phyloP scores from a whole-genome alignment of 1,140 invertebrate genomes.

The Brachionus plicatilis region DNA sequence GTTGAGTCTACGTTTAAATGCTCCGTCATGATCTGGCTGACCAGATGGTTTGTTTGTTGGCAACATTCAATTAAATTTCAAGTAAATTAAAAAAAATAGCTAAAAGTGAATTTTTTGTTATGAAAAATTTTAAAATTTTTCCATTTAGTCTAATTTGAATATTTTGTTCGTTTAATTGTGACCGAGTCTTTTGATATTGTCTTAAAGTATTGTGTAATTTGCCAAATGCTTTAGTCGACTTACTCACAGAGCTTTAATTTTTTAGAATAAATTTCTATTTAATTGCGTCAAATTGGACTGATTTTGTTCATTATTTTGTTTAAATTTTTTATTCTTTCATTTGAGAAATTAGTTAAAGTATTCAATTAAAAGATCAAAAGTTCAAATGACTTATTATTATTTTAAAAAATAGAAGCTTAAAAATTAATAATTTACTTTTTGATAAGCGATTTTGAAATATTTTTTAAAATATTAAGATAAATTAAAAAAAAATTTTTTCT shows the following conservation, averaged over 20 bases:
- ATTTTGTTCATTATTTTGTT: background rate
- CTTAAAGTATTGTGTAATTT: background rate
- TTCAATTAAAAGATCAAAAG: too few species aligned
- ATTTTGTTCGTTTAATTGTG: background rate
- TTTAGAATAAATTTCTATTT: background rate
- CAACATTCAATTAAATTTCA: background rate
- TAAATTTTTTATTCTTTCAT: too few species aligned
- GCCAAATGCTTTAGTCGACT: background rate
- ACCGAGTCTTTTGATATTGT: background rate
- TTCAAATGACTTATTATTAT: too few species aligned
- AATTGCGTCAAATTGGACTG: background rate
- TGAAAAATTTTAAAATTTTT: background rate
- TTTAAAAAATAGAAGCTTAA: too few species aligned
- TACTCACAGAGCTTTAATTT: background rate
- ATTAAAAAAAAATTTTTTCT: too few species aligned
- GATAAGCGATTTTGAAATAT: too few species aligned
- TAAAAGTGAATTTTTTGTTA: background rate
- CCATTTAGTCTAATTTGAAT: background rate
- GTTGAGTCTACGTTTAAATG: background rate
- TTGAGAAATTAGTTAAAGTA: too few species aligned
- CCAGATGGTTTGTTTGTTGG: background rate
- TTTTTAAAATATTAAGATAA: too few species aligned
- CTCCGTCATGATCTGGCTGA: background rate
- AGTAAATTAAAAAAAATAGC: background rate
- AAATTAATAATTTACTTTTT: too few species aligned